These are phyloP conservation scores for Corella eumyota DNA, from an alignment of 23 tunicate genomes.

Conservation along the genomic window DNA sequence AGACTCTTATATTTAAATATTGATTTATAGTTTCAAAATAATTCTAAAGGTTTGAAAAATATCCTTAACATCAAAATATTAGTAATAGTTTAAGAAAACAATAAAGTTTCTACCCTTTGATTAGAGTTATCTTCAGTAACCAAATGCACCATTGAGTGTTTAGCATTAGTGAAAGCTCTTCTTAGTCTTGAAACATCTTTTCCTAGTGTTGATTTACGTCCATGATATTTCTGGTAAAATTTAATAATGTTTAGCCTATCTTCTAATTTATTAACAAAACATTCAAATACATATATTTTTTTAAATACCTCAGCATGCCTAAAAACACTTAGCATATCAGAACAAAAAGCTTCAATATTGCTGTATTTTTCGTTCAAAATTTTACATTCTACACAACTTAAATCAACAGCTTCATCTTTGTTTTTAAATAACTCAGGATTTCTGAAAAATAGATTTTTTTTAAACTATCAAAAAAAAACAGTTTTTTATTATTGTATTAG, in stretches of 20 bases:
- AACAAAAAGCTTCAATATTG: constrained; percentile 40
- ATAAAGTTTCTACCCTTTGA: too few species aligned
- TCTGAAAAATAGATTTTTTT: constrained; percentile 7
- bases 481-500: too few species aligned
- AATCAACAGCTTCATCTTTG: constrained; percentile 57
- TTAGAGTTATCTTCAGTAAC: too few species aligned
- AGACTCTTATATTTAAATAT: neutral
- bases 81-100: neutral
- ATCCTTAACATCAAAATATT: neutral
- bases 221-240: constrained; percentile 61
- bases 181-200: constrained; percentile 61
- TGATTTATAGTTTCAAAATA: neutral
- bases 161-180: constrained; percentile 35
- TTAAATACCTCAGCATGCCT: constrained; percentile 63
- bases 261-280: neutral
- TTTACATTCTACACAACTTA: constrained; percentile 53
- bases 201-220: constrained; percentile 63
- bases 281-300: neutral
- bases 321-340: constrained; percentile 56
- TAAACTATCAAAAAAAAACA: too few species aligned
- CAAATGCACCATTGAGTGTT: too few species aligned
- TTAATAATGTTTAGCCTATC: neutral
- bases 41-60: neutral
- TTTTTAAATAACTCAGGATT: constrained; percentile 47
- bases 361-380: constrained; percentile 60